These are phyloP conservation scores for Chrysemys picta DNA, from an alignment of 2,113 vertebrate species.

Conservation along the genomic window DNA sequence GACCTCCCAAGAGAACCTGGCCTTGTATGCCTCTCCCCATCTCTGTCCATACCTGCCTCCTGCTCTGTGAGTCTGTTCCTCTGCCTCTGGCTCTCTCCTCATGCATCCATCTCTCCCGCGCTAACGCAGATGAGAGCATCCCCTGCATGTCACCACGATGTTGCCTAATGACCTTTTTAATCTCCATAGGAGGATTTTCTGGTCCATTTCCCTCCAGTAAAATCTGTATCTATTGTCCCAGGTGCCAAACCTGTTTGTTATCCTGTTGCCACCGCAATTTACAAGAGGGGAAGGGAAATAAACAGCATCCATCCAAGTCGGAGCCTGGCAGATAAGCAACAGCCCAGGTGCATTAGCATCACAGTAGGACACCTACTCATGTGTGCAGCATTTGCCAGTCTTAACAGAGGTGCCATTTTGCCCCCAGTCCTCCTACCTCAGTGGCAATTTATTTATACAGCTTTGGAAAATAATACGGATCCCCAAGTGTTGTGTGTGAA, in stretches of 20 bases:
- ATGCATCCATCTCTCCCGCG: not conserved
- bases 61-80: not conserved
- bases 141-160: not conserved
- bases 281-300: constrained; percentile 6
- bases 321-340: not conserved
- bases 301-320: not conserved
- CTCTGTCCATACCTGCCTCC: not conserved
- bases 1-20: not conserved
- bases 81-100: not conserved
- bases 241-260: not conserved
- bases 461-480: constrained; percentile 16
- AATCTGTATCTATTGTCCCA: constrained; percentile 43
- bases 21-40: no score
- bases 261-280: not conserved
- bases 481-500: not conserved
- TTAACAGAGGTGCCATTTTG: fast-evolving
- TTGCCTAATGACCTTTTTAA: constrained; percentile 58
- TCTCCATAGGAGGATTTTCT: constrained; percentile 18
- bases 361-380: not conserved
- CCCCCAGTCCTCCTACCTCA: not conserved
- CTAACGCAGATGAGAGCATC: not conserved
- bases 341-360: not conserved
- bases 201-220: constrained; percentile 30
- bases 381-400: not conserved
- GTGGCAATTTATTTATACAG: constrained; percentile 16